A percentile compares a stretch with the other conserved stretches of the same genome.
Conservation (phyloP, 2,888 invertebrate species). For the Polia nebulosa region DNA sequence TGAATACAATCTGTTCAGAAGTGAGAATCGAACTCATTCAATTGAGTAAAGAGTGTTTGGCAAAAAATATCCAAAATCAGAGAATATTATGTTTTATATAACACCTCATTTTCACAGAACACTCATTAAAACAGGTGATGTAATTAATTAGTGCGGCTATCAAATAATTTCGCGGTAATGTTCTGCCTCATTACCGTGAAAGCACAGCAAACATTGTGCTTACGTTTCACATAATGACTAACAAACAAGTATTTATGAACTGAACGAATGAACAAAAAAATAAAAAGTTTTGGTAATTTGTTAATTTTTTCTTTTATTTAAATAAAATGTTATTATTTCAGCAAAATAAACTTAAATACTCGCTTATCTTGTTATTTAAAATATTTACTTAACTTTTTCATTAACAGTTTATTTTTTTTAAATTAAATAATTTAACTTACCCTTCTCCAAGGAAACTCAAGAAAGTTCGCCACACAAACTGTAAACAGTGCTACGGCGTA, state of each 20-base stretch:
- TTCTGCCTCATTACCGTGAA: conserved; percentile 21
- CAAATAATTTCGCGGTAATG: conserved; percentile 10
- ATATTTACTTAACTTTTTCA: background rate
- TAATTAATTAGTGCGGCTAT: background rate
- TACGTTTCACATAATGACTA: background rate
- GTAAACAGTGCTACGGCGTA: conserved; percentile 63
- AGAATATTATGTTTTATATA: background rate
- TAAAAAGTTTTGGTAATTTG: background rate
- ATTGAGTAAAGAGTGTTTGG: background rate
- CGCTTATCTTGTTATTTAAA: background rate
- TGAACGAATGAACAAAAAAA: background rate
- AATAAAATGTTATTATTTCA: background rate
- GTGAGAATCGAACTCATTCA: background rate
- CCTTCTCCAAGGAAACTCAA: conserved; percentile 33
- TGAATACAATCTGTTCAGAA: background rate
- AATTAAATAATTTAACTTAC: conserved; percentile 32
- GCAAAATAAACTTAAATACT: background rate
- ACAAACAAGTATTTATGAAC: background rate
- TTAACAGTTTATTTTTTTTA: background rate
- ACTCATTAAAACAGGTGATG: background rate
- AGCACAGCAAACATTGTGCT: conserved; percentile 15
- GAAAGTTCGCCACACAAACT: conserved; percentile 38
- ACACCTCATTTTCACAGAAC: background rate
- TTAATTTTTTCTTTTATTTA: background rate
- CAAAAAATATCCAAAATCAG: background rate